phyloP scores from a whole-genome alignment of 2,888 invertebrate genomes.

The Tachina fera region DNA sequence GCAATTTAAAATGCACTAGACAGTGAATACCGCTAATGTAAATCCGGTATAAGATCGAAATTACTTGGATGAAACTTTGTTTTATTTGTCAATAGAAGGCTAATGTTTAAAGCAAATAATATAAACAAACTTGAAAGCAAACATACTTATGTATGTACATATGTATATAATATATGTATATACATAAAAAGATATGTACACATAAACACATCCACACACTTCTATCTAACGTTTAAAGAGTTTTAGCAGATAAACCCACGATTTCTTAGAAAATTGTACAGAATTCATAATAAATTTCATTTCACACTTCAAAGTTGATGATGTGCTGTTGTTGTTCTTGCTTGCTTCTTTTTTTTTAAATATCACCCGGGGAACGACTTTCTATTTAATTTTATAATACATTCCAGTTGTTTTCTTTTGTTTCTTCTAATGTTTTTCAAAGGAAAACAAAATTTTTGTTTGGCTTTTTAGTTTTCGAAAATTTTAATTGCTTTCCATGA shows the following conservation, averaged over 20 bases:
- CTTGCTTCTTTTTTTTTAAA: constrained; percentile 1
- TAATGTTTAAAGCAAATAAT: too few species aligned
- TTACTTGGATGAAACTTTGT: too few species aligned
- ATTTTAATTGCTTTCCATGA: constrained; percentile 61
- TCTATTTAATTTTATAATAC: constrained; percentile 51
- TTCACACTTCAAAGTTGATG: constrained; percentile 58
- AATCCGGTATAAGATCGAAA: too few species aligned
- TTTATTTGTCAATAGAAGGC: too few species aligned
- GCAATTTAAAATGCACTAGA: too few species aligned
- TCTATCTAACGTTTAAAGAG: neutral
- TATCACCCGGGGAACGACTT: constrained; percentile 51
- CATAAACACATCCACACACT: constrained; percentile 15
- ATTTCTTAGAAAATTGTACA: constrained; percentile 28
- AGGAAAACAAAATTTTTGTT: constrained; percentile 33
- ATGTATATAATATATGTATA: too few species aligned
- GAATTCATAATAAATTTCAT: constrained; percentile 56
- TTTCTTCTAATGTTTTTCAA: constrained; percentile 14
- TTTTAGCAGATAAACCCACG: constrained; percentile 6
- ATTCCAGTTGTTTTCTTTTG: constrained; percentile 21
- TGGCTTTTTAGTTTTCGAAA: constrained; percentile 32
- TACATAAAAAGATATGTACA: neutral
- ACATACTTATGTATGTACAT: neutral
- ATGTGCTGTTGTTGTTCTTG: constrained; percentile 5
- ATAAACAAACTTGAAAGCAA: too few species aligned
- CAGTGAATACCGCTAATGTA: too few species aligned